A percentile compares a stretch with the other conserved stretches of the same genome.
Evolutionary conservation across 1,140 invertebrate species (phyloP).

Genomic region (Geopemphigus sp.): DNA sequence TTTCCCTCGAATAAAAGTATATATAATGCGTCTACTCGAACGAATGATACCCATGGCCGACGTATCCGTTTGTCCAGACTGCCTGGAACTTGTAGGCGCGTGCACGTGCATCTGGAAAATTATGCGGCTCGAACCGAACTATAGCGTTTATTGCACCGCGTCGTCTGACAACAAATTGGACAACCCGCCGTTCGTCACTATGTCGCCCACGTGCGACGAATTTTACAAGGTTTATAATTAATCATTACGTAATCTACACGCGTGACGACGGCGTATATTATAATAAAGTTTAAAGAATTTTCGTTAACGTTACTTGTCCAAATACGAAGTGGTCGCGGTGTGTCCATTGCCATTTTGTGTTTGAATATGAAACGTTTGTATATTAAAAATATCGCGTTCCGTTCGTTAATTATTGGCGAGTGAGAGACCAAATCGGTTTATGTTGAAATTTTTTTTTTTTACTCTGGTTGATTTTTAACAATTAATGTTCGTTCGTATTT

Average conservation of each 20-base stretch:
- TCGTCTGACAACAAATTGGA: not conserved
- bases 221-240: not conserved
- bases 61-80: conserved; percentile 7
- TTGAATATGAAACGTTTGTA: no score
- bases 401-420: no score
- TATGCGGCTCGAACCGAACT: not conserved
- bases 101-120: conserved; percentile 19
- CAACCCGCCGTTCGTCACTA: not conserved
- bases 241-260: not conserved
- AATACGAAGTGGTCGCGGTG: not conserved
- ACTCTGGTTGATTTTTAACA: no score
- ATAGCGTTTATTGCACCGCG: conserved; percentile 16
- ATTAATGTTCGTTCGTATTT: no score
- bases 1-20: not conserved
- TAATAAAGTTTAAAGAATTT: no score
- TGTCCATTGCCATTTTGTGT: no score
- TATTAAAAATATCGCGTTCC: no score
- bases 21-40: not conserved
- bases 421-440: no score
- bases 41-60: conserved; percentile 10
- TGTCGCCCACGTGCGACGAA: not conserved
- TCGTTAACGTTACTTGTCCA: not conserved
- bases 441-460: no score
- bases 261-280: no score
- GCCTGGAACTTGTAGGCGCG: not conserved